Evolutionary conservation across 2,888 invertebrate genomes (phyloP).

Genomic region (Zaprionus obscuricornis): DNA sequence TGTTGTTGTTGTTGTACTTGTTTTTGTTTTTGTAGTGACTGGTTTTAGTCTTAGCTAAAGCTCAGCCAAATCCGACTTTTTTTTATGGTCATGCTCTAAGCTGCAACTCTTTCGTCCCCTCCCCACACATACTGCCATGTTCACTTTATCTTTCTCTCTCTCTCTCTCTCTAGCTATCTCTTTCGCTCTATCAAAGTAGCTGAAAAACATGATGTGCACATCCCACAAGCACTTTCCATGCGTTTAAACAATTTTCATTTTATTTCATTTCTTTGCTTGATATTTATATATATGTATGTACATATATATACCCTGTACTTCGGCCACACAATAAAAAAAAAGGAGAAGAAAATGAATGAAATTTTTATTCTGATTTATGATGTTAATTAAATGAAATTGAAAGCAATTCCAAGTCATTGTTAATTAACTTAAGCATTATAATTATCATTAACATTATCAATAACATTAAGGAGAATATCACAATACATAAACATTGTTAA

Average conservation of each 20-base stretch:
- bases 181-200: constrained; percentile 35
- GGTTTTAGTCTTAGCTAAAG: constrained; percentile 57
- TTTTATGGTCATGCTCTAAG: constrained; percentile 49
- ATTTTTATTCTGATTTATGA: too few relatives aligned
- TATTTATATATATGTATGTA: constrained; percentile 4
- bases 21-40: too few relatives aligned
- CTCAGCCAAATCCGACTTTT: constrained; percentile 53
- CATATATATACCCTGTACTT: constrained; percentile 39
- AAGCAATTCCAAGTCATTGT: too few relatives aligned
- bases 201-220: constrained; percentile 52
- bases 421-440: too few relatives aligned
- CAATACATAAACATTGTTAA: too few relatives aligned
- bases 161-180: too few relatives aligned
- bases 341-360: too few relatives aligned
- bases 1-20: constrained; percentile 13
- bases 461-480: too few relatives aligned
- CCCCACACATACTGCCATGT: background rate
- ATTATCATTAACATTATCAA: too few relatives aligned
- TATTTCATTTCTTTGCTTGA: constrained; percentile 47
- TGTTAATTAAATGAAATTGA: too few relatives aligned
- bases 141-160: background rate
- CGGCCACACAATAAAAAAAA: background rate
- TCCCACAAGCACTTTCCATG: constrained; percentile 74
- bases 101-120: constrained; percentile 45
- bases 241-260: constrained; percentile 74